phyloP scores from a whole-genome alignment of 2,113 vertebrate species.

The Terrapene triunguis region DNA sequence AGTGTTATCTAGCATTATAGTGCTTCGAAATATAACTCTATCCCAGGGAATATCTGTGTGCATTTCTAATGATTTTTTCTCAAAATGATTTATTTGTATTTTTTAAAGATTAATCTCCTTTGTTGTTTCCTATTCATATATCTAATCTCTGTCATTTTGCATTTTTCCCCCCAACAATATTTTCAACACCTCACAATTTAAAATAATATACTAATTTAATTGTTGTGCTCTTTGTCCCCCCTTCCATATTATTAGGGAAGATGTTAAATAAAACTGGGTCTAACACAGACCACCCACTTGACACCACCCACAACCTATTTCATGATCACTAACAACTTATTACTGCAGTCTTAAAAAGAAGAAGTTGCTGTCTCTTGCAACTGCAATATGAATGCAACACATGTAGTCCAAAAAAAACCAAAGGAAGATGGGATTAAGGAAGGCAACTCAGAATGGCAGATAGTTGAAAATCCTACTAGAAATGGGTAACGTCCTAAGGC shows the following conservation, averaged over 20 bases:
- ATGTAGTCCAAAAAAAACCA: background rate
- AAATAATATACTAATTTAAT: background rate
- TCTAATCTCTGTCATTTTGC: background rate
- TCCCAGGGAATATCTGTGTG: background rate
- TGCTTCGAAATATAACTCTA: background rate
- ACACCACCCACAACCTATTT: background rate
- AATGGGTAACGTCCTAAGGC: background rate
- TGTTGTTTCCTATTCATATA: background rate
- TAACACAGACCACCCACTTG: background rate
- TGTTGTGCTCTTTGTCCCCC: background rate
- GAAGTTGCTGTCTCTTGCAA: background rate
- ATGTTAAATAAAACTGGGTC: background rate
- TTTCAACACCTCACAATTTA: background rate
- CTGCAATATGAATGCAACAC: background rate
- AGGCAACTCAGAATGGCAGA: background rate
- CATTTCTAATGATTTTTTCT: accelerated
- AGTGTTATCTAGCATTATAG: background rate
- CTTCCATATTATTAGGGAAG: background rate
- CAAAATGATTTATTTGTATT: background rate
- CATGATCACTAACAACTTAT: background rate
- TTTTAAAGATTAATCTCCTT: background rate
- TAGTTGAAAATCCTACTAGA: background rate
- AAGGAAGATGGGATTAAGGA: background rate
- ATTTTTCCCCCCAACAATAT: background rate
- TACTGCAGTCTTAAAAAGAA: background rate